A percentile compares a stretch with the other conserved stretches of the same genome.
These are phyloP conservation scores for Elymnias hypermnestra DNA, from an alignment of 1,140 invertebrate species.

Conservation along the genomic window DNA sequence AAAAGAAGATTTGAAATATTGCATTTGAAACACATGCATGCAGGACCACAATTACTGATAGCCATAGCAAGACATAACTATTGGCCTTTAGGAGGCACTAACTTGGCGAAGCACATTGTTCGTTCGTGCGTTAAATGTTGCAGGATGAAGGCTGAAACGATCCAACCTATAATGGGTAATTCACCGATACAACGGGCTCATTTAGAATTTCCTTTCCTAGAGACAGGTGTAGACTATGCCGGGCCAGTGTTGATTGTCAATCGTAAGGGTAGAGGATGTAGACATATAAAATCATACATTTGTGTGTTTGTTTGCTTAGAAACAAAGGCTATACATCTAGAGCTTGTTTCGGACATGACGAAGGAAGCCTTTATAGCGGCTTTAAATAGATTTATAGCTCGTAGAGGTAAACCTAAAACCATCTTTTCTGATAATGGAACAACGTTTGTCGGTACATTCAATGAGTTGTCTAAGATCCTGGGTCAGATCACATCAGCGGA, in stretches of 20 bases:
- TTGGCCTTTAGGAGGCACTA: slow-evolving; percentile 21
- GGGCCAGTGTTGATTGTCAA: slow-evolving; percentile 37
- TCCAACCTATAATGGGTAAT: slow-evolving; percentile 24
- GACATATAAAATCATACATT: slow-evolving; percentile 35
- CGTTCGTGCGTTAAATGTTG: slow-evolving; percentile 14
- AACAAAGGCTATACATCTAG: slow-evolving; percentile 20
- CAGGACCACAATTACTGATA: slow-evolving; percentile 17
- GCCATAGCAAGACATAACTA: slow-evolving; percentile 16
- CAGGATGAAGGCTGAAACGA: slow-evolving; percentile 6
- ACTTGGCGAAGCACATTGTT: slow-evolving; percentile 7
- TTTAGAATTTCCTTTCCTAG: slow-evolving; percentile 21
- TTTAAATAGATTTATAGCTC: slow-evolving; percentile 16
- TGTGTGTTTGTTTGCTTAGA: slow-evolving; percentile 24
- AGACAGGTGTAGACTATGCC: slow-evolving; percentile 36
- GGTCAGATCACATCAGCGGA: neutral
- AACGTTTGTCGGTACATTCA: slow-evolving; percentile 2
- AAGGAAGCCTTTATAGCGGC: slow-evolving; percentile 10
- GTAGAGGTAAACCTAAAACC: slow-evolving; percentile 15
- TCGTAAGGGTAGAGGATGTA: slow-evolving; percentile 29
- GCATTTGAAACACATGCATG: slow-evolving; percentile 17
- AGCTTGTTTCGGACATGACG: slow-evolving; percentile 16
- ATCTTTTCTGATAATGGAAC: slow-evolving; percentile 20
- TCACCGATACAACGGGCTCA: slow-evolving; percentile 14
- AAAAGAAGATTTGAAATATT: slow-evolving; percentile 8
- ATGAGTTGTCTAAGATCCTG: neutral